Percentiles rank a stretch among this genome's conserved stretches.
phyloP scores from a whole-genome alignment of 2,113 vertebrate species.

The Balaeniceps rex region DNA sequence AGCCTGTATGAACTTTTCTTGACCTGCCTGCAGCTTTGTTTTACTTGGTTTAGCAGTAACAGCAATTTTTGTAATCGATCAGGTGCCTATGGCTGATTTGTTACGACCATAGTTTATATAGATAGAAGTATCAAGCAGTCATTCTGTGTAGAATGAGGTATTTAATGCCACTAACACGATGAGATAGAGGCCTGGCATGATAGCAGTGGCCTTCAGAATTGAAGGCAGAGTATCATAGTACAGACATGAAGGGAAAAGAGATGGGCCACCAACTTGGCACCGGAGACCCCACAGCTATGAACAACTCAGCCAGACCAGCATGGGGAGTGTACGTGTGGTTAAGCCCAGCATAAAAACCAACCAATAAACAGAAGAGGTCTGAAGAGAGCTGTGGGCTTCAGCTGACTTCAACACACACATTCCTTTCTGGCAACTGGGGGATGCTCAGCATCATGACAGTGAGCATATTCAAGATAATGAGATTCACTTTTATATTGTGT shows the following conservation, averaged over 20 bases:
- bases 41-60: neutral
- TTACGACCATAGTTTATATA: rapidly evolving
- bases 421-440: neutral
- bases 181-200: neutral
- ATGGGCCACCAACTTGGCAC: neutral
- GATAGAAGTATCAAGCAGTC: neutral
- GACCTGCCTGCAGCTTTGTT: neutral
- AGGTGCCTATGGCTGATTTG: neutral
- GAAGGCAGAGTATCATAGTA: neutral
- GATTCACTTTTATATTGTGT: neutral
- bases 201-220: neutral
- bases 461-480: neutral
- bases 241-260: neutral
- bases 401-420: neutral
- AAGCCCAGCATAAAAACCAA: neutral
- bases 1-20: neutral
- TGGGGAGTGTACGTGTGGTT: neutral
- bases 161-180: neutral
- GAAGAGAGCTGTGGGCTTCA: neutral
- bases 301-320: neutral
- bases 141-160: neutral
- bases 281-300: neutral
- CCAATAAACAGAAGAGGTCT: neutral
- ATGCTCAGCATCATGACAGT: neutral
- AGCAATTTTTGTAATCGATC: neutral